Evolutionary conservation across 2,797 vertebrate genomes (phyloP).

Genomic region (Peromyscus aztecus): DNA sequence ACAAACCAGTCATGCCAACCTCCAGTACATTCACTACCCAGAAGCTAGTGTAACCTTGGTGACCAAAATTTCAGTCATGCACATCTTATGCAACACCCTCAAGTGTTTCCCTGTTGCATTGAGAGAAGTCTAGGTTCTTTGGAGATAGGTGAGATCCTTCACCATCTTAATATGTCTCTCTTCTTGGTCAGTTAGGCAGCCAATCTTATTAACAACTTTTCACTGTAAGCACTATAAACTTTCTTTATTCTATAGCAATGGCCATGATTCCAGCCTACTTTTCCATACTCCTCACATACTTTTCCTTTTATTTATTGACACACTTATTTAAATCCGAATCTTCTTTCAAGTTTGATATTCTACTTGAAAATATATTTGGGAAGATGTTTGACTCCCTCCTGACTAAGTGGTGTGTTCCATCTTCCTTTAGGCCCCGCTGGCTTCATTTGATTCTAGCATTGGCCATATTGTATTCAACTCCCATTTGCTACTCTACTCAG

Average conservation of each 20-base stretch:
- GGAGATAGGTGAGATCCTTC: background rate
- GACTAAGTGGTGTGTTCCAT: background rate
- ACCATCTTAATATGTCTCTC: background rate
- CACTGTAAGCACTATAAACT: background rate
- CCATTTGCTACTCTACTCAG: background rate
- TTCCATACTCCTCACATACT: background rate
- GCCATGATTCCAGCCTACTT: background rate
- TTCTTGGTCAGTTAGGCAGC: background rate
- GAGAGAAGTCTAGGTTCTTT: background rate
- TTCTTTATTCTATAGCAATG: background rate
- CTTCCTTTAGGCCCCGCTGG: background rate
- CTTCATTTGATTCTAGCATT: background rate
- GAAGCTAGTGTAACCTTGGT: background rate
- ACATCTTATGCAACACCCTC: background rate
- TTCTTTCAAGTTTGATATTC: conserved; percentile 11
- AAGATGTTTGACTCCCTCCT: background rate
- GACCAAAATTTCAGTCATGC: background rate
- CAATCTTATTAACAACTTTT: background rate
- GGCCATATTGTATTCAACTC: background rate
- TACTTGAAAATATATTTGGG: background rate
- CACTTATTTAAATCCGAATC: conserved; percentile 20
- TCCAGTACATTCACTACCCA: background rate
- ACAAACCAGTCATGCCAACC: background rate
- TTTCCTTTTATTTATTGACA: background rate
- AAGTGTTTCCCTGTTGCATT: background rate